Evolutionary conservation across 2,797 vertebrate species (phyloP).

Genomic region (Cossypha polioptera): DNA sequence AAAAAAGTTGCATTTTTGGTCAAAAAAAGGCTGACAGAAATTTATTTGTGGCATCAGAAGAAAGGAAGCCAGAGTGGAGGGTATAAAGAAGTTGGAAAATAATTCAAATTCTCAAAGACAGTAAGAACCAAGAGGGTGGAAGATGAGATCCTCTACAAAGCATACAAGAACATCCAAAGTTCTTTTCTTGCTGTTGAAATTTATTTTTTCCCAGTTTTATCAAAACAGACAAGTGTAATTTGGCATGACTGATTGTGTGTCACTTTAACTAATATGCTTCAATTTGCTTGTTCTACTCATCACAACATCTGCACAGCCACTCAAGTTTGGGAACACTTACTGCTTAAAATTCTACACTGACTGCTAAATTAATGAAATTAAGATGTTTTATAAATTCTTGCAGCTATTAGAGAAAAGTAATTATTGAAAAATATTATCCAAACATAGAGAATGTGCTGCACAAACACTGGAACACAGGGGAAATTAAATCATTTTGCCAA

Average conservation of each 20-base stretch:
- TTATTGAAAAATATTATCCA: not conserved
- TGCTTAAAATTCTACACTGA: not conserved
- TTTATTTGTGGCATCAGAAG: not conserved
- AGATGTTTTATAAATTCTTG: not conserved
- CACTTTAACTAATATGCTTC: not conserved
- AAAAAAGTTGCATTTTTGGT: not conserved
- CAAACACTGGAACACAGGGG: accelerated
- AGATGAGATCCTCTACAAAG: not conserved
- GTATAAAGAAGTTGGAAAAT: not conserved
- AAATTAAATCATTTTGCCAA: not conserved
- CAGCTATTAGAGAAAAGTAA: not conserved
- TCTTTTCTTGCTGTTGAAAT: not conserved
- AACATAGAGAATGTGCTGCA: not conserved
- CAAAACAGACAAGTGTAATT: not conserved
- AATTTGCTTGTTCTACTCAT: not conserved
- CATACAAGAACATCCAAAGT: not conserved
- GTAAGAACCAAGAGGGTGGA: not conserved
- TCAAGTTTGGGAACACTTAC: not conserved
- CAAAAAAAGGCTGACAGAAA: not conserved
- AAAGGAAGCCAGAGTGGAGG: not conserved
- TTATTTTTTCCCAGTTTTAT: not conserved
- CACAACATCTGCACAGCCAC: not conserved
- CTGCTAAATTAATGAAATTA: not conserved
- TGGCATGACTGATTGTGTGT: not conserved
- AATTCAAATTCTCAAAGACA: not conserved